phyloP scores from a whole-genome alignment of 2,888 invertebrate species.

The Protophormia terraenovae region DNA sequence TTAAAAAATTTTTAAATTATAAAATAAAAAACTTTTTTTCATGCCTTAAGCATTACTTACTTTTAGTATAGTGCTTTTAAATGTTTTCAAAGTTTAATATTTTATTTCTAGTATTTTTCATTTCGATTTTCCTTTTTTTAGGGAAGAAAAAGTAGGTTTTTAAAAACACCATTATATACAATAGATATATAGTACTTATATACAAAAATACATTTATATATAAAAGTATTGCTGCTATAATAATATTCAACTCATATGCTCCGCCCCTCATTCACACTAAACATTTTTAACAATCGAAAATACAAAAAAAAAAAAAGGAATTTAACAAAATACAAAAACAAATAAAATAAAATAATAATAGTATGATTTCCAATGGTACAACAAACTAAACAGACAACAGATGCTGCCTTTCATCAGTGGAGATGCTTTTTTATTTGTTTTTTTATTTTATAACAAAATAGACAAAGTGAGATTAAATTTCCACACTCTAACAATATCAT shows the following conservation, averaged over 20 bases:
- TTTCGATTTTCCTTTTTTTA: neutral
- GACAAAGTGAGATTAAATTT: conserved; percentile 13
- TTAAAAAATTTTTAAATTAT: neutral
- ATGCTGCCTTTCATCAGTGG: conserved; percentile 31
- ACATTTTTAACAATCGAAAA: too few species aligned
- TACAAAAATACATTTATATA: neutral
- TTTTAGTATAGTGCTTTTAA: neutral
- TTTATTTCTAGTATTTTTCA: neutral
- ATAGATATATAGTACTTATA: neutral
- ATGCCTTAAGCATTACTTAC: neutral
- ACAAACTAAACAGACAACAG: conserved; percentile 19
- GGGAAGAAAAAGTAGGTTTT: conserved; percentile 18
- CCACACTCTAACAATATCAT: neutral
- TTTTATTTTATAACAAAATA: neutral
- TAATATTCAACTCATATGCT: conserved; percentile 44
- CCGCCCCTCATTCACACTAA: conserved; percentile 56
- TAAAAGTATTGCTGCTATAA: conserved; percentile 49
- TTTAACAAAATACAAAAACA: conserved; percentile 28
- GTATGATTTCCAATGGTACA: conserved; percentile 44
- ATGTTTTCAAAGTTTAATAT: neutral
- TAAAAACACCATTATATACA: neutral
- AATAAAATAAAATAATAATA: conserved; percentile 39
- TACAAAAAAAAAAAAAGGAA: neutral
- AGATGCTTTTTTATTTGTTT: conserved; percentile 26
- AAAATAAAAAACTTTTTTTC: neutral